Base-by-base conservation (phyloP, 2,888 invertebrate species). In the Rotaria socialis region DNA sequence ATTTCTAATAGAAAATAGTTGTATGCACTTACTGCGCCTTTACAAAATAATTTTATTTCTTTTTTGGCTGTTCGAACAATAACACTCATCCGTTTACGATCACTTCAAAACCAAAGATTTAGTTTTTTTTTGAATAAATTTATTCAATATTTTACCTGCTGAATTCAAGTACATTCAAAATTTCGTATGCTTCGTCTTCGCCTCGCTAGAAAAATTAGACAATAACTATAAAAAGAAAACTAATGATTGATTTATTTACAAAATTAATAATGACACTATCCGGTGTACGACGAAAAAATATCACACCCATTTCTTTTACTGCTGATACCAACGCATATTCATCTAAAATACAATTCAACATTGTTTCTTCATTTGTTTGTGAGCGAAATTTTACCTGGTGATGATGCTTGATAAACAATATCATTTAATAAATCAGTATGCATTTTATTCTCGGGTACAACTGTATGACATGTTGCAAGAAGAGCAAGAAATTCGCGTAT, bases 241-340 rank as follows among this genome's bases (percentile, higher is more conserved):
- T 47, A 52, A 22, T 84, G 10, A 43, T 60, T 19, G 0, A 16
- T 35, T 47, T 24, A 47, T 47, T 80, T 88, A 92, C 92, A 88
- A 91, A 91, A 88, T 94, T 93, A 87, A 98, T 93, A 90, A 94
- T 94, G 56, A 97, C 96, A 88, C 93, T 93, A 86, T 93, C 92
- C 0, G 98, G 98, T 80, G 96, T 96, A 89, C 99, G 93, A 86
- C 95, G 95, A 89, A 94, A 94, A 92, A 98, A 98, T 87, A 95
- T 93, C 92, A 94, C 98, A 58, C 97, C 97, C 91, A 95, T 94
- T 89, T 93, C 92, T 88, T 94, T 93, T 50, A 97, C 98, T 86
- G 97, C 99, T 90, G 95, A 94, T 85, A 99, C 97, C 86, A 99
- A 92, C 19, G 99, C 99, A 89, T 95, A 94, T 92, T 99, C 98